Percentiles rank a stretch among this genome's conserved stretches.
Evolutionary conservation across 2,888 invertebrate genomes (phyloP).

Genomic region (Ditula angustiorana): DNA sequence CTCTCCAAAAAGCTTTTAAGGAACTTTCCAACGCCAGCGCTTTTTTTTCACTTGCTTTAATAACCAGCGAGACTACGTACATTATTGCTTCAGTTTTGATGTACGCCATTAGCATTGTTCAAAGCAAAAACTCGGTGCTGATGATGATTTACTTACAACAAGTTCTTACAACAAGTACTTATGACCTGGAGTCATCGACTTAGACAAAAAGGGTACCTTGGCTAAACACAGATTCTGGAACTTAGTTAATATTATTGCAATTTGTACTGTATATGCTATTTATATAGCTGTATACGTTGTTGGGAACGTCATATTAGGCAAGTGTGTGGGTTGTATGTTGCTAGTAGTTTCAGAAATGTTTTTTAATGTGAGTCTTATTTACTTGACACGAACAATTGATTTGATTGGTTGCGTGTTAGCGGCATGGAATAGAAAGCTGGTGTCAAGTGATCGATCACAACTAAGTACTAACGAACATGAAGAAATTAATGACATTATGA

Average conservation of each 20-base stretch:
- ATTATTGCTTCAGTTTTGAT: not conserved
- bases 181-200: not conserved
- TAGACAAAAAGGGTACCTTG: not conserved
- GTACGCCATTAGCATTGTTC: not conserved
- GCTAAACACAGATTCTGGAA: not conserved
- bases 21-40: not conserved
- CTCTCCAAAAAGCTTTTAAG: not conserved
- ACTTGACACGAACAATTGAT: not conserved
- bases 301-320: not conserved
- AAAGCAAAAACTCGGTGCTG: not conserved
- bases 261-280: not conserved
- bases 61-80: not conserved
- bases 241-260: not conserved
- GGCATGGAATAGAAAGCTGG: not conserved
- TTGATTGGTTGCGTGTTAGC: not conserved
- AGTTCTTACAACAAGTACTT: too few species aligned
- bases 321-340: not conserved
- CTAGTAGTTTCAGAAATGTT: not conserved
- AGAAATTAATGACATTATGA: not conserved
- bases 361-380: not conserved
- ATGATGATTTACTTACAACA: not conserved
- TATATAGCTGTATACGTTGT: not conserved
- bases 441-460: not conserved
- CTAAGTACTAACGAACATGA: not conserved
- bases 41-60: not conserved